Conservation (phyloP, 2,888 invertebrate genomes). For the Nysson spinosus region DNA sequence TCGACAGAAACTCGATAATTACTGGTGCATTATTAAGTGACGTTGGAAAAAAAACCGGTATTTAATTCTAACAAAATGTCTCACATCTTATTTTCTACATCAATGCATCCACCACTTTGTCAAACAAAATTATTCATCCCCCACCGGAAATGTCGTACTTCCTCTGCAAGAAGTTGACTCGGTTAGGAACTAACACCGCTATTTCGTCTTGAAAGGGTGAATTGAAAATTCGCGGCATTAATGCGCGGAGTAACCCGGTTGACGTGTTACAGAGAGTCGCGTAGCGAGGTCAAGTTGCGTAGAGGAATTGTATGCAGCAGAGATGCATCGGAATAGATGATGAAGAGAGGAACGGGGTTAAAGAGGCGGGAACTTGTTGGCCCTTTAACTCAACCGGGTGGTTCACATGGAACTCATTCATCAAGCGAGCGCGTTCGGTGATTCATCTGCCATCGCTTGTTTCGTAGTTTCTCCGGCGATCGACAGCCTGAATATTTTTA, state of each 20-base stretch:
- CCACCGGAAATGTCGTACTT: too few relatives aligned
- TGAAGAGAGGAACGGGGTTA: neutral
- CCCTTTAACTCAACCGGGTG: constrained; percentile 10
- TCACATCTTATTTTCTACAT: too few relatives aligned
- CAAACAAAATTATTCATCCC: too few relatives aligned
- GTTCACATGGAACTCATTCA: constrained; percentile 41
- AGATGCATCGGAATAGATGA: neutral
- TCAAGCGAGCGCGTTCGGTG: constrained; percentile 40
- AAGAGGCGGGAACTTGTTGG: constrained; percentile 7
- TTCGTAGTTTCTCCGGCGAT: neutral
- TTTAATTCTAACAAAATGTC: too few relatives aligned
- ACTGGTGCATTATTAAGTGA: too few relatives aligned
- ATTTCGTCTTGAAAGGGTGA: too few relatives aligned
- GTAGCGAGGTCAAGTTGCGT: constrained; percentile 38
- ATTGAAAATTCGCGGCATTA: neutral
- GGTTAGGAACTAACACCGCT: too few relatives aligned
- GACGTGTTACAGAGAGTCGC: neutral
- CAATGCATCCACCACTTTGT: too few relatives aligned
- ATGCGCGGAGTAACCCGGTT: constrained; percentile 16
- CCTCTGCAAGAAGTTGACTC: too few relatives aligned
- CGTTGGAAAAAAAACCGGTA: too few relatives aligned
- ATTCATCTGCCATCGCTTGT: constrained; percentile 30
- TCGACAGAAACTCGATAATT: too few relatives aligned
- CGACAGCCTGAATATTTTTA: neutral
- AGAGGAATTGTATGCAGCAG: constrained; percentile 14